Evolutionary conservation across 2,888 invertebrate genomes (phyloP), one percentile per base, ranked within the genome.

Genomic region (Eupithecia dodoneata): DNA sequence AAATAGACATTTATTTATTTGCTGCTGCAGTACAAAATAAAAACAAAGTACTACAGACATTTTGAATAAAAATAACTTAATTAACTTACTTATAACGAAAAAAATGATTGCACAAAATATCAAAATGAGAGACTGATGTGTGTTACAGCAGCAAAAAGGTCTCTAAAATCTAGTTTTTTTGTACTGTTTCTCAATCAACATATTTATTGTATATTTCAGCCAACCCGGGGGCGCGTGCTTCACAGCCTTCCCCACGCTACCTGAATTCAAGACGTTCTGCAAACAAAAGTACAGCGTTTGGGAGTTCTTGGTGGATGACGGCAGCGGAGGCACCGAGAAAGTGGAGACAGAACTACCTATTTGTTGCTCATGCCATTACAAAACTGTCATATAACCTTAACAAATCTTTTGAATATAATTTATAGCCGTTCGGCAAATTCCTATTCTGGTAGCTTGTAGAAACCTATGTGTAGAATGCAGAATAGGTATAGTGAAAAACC

Each of bases 281-380:
- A 88, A 89, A 74, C 93, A 94, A 81, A 92, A 90, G 76, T 89
- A 84, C 82, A 91, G 86, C 80, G 85, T 86, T 0, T 94, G 93
- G 93, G 89, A 92, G 78, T 87, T 94, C 13, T 80, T 93, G 2
- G 94, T 94, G 0, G 80, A 85, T 0, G 86, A 86, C 13, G 90
- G 85, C 0, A 85, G 87, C 2, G 85, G 87, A 3, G 87, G 89
- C 6, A 87, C 91, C 0, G 91, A 93, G 79, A 88, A 84, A 30
- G 83, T 91, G 0, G 87, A 86, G 44, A 86, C 88, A 0, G 88
- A 90, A 13, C 84, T 94, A 0, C 94, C 94, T 0, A 87, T 91
- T 0, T 94, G 94, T 82, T 94, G 94, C 76, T 91, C 92, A 4
- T 94, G 94, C 73, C 89, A 89, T 73, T 94, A 93, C 76, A 91